phyloP scores from a whole-genome alignment of 1,140 invertebrate genomes.

The Drosophila bifasciata region DNA sequence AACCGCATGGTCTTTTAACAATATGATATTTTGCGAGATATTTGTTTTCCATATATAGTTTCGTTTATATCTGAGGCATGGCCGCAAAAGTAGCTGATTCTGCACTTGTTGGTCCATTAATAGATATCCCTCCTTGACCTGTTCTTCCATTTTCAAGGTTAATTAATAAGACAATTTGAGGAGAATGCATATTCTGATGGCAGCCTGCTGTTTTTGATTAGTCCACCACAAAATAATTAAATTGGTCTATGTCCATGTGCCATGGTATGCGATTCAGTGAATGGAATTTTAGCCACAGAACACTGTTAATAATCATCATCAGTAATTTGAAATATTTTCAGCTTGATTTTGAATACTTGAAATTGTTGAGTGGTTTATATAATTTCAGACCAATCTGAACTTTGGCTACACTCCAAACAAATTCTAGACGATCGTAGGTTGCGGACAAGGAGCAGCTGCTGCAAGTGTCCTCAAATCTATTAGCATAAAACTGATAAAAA shows the following conservation, averaged over 20 bases:
- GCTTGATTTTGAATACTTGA: slow-evolving; percentile 10
- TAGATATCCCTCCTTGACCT: background rate
- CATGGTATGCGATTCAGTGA: background rate
- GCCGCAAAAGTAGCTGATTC: slow-evolving; percentile 23
- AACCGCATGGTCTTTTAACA: no score
- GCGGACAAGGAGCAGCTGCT: slow-evolving; percentile 57
- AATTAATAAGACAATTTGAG: no score
- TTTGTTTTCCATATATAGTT: no score
- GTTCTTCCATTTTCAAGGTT: background rate
- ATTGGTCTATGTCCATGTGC: slow-evolving; percentile 18
- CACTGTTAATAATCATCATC: no score
- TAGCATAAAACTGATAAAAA: slow-evolving; percentile 79
- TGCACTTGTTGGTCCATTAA: background rate
- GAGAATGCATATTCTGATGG: background rate
- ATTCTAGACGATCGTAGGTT: background rate
- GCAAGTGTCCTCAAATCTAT: slow-evolving; percentile 64
- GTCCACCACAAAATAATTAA: background rate
- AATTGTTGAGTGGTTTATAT: slow-evolving; percentile 19
- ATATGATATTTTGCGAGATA: no score
- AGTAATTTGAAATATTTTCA: slow-evolving; percentile 24
- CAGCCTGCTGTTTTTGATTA: background rate
- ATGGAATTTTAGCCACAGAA: background rate
- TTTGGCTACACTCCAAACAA: slow-evolving; percentile 22
- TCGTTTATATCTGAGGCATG: background rate
- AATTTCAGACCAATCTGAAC: slow-evolving; percentile 43